These are phyloP conservation scores for Cryptocephalus moraei DNA, from an alignment of 2,888 invertebrate species.

Conservation along the genomic window DNA sequence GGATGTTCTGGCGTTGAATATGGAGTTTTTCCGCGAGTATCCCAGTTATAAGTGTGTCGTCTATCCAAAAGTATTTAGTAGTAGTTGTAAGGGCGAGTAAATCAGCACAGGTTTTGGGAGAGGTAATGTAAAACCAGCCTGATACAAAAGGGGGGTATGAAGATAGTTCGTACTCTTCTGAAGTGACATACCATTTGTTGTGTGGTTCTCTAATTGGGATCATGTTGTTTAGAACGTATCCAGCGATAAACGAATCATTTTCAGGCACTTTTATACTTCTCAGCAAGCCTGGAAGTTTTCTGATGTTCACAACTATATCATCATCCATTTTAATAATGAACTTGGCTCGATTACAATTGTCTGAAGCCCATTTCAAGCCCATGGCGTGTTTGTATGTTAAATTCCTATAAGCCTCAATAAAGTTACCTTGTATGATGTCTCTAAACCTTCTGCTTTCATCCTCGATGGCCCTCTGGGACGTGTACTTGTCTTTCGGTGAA, in stretches of 20 bases:
- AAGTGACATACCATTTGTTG: conserved; percentile 74
- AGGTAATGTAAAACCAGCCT: conserved; percentile 77
- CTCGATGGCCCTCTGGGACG: conserved; percentile 46
- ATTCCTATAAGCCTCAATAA: conserved; percentile 67
- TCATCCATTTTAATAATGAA: conserved; percentile 75
- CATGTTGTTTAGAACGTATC: conserved; percentile 55
- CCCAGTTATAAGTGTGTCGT: conserved; percentile 81
- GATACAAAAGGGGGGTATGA: conserved; percentile 68
- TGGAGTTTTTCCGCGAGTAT: conserved; percentile 51
- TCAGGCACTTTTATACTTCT: conserved; percentile 28
- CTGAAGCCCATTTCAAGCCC: conserved; percentile 66
- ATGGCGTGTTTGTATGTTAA: conserved; percentile 75
- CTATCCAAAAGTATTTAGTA: conserved; percentile 81
- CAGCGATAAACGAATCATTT: conserved; percentile 43
- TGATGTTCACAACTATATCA: conserved; percentile 64
- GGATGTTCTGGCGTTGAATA: conserved; percentile 48
- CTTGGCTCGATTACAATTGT: conserved; percentile 48
- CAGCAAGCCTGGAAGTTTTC: conserved; percentile 42
- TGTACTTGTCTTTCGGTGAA: conserved; percentile 42
- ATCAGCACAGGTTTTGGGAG: conserved; percentile 48
- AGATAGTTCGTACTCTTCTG: conserved; percentile 49
- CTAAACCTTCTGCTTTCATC: conserved; percentile 54
- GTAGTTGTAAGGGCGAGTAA: conserved; percentile 46
- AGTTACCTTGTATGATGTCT: conserved; percentile 68
- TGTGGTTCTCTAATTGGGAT: conserved; percentile 52